Conservation (phyloP, 2,888 invertebrate species). For the Tipula helvola region DNA sequence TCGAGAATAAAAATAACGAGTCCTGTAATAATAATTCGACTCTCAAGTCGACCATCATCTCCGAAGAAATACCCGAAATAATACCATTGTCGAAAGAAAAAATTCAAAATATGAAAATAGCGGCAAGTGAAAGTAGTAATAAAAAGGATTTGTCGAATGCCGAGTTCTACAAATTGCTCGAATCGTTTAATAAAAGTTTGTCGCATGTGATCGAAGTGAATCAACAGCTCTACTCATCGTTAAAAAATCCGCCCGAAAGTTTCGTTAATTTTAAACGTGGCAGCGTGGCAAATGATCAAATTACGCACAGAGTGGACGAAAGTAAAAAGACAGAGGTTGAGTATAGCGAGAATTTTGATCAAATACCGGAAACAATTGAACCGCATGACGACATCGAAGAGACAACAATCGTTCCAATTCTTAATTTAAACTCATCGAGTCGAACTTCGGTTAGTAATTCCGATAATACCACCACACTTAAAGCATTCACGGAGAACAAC, state of each 20-base stretch:
- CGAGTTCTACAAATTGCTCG: conserved; percentile 23
- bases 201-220: conserved; percentile 27
- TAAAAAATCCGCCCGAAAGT: conserved; percentile 8
- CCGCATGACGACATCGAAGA: neutral
- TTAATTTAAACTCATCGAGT: neutral
- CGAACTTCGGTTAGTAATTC: neutral
- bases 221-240: conserved; percentile 22
- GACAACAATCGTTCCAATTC: neutral
- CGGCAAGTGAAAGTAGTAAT: neutral
- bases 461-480: neutral
- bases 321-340: neutral
- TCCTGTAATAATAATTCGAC: neutral
- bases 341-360: conserved; percentile 12
- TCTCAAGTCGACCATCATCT: neutral
- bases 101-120: neutral
- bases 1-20: neutral
- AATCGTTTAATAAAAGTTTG: conserved; percentile 27
- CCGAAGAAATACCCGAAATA: neutral
- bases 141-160: neutral
- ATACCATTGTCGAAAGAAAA: neutral
- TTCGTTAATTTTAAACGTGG: neutral
- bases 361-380: neutral
- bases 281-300: neutral
- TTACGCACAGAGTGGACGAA: neutral
- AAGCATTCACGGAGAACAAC: neutral